Conservation (phyloP, 2,797 vertebrate species). For the Paguma larvata region DNA sequence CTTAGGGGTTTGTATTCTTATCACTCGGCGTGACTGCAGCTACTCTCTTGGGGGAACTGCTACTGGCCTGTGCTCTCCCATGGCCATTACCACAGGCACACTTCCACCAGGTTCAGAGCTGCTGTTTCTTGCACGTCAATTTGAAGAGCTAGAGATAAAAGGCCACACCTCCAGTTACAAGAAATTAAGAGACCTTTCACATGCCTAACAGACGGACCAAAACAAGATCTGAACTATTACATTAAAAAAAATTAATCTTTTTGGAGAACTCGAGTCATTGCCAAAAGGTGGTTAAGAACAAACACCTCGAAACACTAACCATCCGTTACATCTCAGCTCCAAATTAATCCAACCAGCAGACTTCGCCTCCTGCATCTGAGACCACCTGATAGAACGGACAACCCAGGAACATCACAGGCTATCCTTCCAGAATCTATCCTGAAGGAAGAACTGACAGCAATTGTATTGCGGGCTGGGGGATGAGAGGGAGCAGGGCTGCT, state of each 20-base stretch:
- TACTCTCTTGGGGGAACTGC: not conserved
- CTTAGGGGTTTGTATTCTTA: not conserved
- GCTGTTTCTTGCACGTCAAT: not conserved
- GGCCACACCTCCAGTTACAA: not conserved
- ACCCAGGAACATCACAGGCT: not conserved
- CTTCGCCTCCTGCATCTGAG: not conserved
- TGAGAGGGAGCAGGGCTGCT: too few relatives aligned
- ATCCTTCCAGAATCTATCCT: not conserved
- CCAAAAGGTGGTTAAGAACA: not conserved
- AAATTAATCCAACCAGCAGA: not conserved
- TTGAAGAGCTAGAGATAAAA: not conserved
- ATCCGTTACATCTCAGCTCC: not conserved
- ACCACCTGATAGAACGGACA: not conserved
- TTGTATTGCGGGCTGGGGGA: accelerated
- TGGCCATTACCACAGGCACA: not conserved
- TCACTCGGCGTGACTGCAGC: not conserved
- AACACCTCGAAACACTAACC: not conserved
- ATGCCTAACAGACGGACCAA: not conserved
- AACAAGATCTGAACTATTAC: too few relatives aligned
- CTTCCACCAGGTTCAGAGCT: not conserved
- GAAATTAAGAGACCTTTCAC: not conserved
- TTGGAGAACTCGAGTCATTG: not conserved
- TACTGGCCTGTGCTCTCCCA: not conserved
- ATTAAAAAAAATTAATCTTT: not conserved
- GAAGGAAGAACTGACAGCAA: not conserved